phyloP scores from a whole-genome alignment of 2,797 vertebrate species.

The Naso thynnoides region DNA sequence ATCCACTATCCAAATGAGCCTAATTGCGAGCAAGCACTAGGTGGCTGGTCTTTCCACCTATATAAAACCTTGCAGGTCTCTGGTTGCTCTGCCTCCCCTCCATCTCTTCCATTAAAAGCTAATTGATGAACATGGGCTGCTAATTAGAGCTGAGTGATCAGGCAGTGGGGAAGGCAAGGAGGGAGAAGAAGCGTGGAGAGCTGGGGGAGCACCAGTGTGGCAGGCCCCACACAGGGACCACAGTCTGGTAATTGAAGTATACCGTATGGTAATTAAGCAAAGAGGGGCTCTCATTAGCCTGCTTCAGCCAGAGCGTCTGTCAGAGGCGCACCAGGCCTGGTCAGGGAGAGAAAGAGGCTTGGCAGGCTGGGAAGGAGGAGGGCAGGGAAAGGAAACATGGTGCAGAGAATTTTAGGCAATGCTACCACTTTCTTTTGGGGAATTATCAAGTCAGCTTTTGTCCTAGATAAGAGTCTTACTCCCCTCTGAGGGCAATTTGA shows the following conservation, averaged over 20 bases:
- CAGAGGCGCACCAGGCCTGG: conserved; percentile 53
- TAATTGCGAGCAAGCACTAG: conserved; percentile 72
- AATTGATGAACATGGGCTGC: conserved; percentile 84
- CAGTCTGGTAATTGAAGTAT: conserved; percentile 82
- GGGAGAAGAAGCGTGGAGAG: conserved; percentile 59
- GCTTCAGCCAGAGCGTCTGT: conserved; percentile 73
- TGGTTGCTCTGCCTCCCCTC: conserved; percentile 64
- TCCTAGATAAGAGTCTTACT: conserved; percentile 78
- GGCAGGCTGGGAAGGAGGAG: background rate
- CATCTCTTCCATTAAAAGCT: conserved; percentile 80
- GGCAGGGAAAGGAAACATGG: conserved; percentile 49
- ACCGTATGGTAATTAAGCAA: conserved; percentile 82
- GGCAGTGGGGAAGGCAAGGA: conserved; percentile 62
- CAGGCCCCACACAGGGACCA: conserved; percentile 74
- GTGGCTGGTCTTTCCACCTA: conserved; percentile 73
- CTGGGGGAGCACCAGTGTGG: conserved; percentile 65
- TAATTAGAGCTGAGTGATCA: conserved; percentile 81
- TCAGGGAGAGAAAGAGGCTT: conserved; percentile 20
- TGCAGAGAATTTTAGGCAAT: conserved; percentile 59
- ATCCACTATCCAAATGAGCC: conserved; percentile 60
- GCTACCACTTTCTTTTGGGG: conserved; percentile 72
- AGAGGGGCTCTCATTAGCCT: conserved; percentile 81
- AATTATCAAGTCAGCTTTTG: conserved; percentile 80
- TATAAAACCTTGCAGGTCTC: conserved; percentile 69
- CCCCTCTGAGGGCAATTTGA: conserved; percentile 77